phyloP scores from a whole-genome alignment of 1,140 invertebrate species.

The Lepeophtheirus salmonis region DNA sequence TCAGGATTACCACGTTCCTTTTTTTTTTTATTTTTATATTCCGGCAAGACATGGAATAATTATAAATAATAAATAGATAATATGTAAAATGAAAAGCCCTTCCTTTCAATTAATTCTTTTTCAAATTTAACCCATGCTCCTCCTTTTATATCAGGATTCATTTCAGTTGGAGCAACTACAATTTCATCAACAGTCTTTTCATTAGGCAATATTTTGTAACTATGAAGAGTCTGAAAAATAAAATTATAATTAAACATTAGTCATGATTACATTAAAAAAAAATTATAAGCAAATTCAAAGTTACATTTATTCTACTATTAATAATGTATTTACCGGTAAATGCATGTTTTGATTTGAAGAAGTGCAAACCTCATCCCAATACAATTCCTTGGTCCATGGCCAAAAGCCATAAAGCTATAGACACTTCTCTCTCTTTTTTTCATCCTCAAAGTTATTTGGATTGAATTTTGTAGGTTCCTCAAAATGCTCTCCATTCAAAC shows the following conservation, averaged over 20 bases:
- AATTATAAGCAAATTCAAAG: not conserved
- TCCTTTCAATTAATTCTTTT: no score
- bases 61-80: no score
- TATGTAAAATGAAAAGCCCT: no score
- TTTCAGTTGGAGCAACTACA: not conserved
- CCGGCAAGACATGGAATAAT: no score
- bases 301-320: not conserved
- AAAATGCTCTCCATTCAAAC: constrained; percentile 39
- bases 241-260: not conserved
- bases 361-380: constrained; percentile 31
- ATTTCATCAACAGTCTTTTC: not conserved
- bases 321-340: not conserved
- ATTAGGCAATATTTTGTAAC: not conserved
- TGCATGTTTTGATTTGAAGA: constrained; percentile 1
- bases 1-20: no score
- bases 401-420: constrained; percentile 50
- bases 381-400: constrained; percentile 52
- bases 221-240: not conserved
- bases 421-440: constrained; percentile 38
- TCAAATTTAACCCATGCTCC: not conserved
- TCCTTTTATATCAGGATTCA: not conserved
- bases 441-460: constrained; percentile 50
- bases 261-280: not conserved
- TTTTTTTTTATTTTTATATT: no score
- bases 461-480: constrained; percentile 50